phyloP scores from a whole-genome alignment of 2,797 vertebrate species.

The Phoebastria nigripes region DNA sequence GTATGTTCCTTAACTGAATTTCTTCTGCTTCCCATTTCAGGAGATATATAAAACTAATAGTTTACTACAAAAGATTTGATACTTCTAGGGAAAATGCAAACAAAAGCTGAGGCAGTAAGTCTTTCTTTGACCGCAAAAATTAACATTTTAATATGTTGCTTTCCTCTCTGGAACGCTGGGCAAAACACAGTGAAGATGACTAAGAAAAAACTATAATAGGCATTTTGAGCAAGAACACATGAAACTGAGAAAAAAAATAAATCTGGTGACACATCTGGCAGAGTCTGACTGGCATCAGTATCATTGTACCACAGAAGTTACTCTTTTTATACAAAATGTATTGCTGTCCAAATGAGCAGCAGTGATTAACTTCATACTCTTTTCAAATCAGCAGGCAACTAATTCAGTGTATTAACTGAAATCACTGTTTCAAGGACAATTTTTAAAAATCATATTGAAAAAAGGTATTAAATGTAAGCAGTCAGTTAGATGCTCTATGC shows the following conservation, averaged over 20 bases:
- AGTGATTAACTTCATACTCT: slow-evolving; percentile 14
- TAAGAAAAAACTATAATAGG: background rate
- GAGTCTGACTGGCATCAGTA: background rate
- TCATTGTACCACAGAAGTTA: background rate
- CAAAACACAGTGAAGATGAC: background rate
- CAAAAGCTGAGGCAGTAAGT: background rate
- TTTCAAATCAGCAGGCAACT: background rate
- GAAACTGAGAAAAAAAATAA: background rate
- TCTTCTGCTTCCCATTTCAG: background rate
- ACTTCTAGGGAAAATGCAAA: background rate
- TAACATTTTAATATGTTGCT: background rate
- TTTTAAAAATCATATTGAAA: background rate
- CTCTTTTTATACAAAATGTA: background rate
- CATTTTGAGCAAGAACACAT: slow-evolving; percentile 14
- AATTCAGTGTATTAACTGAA: background rate
- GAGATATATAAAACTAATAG: background rate
- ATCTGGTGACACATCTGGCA: background rate
- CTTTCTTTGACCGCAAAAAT: background rate
- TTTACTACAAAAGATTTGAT: background rate
- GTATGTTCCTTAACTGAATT: background rate
- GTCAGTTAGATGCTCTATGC: background rate
- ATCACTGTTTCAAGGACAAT: background rate
- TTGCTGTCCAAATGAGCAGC: slow-evolving; percentile 12
- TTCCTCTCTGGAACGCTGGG: background rate
- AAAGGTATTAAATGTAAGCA: background rate